Evolutionary conservation across 2,113 vertebrate genomes (phyloP).

Genomic region (Edolisoma coerulescens): DNA sequence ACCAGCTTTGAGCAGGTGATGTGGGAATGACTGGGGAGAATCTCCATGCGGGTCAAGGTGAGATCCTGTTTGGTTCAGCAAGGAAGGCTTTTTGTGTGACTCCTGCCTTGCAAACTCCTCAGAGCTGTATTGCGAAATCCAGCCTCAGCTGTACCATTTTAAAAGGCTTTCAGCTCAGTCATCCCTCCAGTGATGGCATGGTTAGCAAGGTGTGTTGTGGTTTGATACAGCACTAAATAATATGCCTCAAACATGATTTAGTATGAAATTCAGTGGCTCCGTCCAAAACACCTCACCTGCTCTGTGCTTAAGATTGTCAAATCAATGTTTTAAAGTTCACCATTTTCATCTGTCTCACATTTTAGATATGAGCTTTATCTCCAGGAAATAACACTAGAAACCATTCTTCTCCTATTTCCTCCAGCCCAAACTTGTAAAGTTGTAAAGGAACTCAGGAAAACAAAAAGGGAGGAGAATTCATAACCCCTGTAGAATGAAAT

Average conservation of each 20-base stretch:
- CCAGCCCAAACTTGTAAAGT: background rate
- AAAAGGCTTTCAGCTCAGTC: background rate
- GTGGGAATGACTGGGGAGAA: background rate
- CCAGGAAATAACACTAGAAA: constrained; percentile 31
- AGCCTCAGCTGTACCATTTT: background rate
- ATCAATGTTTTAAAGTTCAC: background rate
- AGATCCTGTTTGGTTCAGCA: background rate
- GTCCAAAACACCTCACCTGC: background rate
- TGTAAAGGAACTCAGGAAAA: constrained; percentile 1
- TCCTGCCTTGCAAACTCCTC: background rate
- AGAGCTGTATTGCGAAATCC: background rate
- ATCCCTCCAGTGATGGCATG: background rate
- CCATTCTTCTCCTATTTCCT: constrained; percentile 50
- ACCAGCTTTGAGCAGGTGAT: background rate
- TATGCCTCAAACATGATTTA: background rate
- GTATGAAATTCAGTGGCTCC: background rate
- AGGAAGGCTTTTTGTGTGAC: background rate
- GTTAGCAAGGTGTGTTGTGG: background rate
- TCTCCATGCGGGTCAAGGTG: background rate
- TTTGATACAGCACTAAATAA: background rate
- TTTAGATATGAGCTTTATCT: background rate
- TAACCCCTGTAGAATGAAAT: background rate
- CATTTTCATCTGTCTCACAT: background rate
- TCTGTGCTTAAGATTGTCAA: background rate
- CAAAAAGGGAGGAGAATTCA: background rate